These are phyloP conservation scores for Argyresthia goedartella DNA, from an alignment of 2,888 invertebrate genomes.

Conservation along the genomic window DNA sequence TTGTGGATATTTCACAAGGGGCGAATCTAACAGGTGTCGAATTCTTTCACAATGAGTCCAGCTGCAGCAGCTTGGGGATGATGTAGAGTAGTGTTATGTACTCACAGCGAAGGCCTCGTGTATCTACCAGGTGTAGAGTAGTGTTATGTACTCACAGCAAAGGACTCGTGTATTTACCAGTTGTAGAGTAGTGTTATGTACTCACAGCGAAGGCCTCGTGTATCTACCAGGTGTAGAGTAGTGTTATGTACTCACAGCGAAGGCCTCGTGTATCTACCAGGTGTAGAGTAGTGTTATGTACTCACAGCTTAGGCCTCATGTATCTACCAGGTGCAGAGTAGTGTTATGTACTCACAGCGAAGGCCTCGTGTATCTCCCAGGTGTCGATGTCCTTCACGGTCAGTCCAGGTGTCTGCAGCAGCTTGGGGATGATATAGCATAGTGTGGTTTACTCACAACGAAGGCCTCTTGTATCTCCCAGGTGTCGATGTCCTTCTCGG, in stretches of 20 bases:
- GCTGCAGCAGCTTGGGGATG: no score
- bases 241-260: no score
- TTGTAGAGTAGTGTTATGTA: no score
- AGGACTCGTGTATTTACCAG: conserved; percentile 99
- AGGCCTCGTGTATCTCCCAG: conserved; percentile 99
- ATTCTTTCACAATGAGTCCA: no score
- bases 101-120: conserved; percentile 92
- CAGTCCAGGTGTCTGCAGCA: conserved; percentile 90
- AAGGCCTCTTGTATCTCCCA: conserved; percentile 99
- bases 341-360: no score
- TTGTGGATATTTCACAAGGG: no score
- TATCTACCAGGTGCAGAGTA: conserved; percentile 98
- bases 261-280: conserved; percentile 99
- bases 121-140: conserved; percentile 98
- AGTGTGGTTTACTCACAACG: no score
- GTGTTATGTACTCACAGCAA: no score
- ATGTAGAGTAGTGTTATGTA: no score
- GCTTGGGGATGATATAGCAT: conserved; percentile 91
- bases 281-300: no score
- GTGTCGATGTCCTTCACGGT: conserved; percentile 90
- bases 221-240: conserved; percentile 98
- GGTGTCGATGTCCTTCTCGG: conserved; percentile 89
- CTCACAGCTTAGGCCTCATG: conserved; percentile 99
- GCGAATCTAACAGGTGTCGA: no score
- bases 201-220: conserved; percentile 99